phyloP scores from a whole-genome alignment of 2,113 vertebrate species.

The Paraplagusia blochii region DNA sequence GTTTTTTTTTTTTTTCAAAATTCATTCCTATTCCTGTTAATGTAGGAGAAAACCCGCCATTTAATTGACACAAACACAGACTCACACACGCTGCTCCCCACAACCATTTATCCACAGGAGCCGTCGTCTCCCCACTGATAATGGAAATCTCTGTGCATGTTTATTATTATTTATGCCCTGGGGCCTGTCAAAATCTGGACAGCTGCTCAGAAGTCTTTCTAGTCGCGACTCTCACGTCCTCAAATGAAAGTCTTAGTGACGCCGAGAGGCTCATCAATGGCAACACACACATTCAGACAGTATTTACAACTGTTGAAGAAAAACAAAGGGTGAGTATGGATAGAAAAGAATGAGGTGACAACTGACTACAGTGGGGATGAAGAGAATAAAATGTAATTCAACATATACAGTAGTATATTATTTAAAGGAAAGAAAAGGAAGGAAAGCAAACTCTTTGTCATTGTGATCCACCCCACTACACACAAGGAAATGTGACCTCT shows the following conservation, averaged over 20 bases:
- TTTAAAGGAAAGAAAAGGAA: too few relatives aligned
- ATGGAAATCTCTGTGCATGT: conserved; percentile 39
- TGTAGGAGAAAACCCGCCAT: background rate
- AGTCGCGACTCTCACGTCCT: conserved; percentile 40
- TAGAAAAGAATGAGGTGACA: conserved; percentile 57
- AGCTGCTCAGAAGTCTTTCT: conserved; percentile 52
- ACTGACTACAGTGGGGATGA: conserved; percentile 31
- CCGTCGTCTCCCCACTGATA: conserved; percentile 31
- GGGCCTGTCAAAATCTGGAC: conserved; percentile 42
- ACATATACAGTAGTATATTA: too few relatives aligned
- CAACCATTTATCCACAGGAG: conserved; percentile 27
- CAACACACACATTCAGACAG: conserved; percentile 24
- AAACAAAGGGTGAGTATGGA: conserved; percentile 30
- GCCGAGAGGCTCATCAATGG: conserved; percentile 38
- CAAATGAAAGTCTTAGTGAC: conserved; percentile 53
- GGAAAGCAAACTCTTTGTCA: too few relatives aligned
- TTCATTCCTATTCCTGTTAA: background rate
- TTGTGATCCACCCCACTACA: too few relatives aligned
- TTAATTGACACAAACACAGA: conserved; percentile 4
- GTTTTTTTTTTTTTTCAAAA: background rate
- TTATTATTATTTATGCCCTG: conserved; percentile 42
- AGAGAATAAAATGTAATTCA: conserved; percentile 13
- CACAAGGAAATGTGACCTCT: too few relatives aligned
- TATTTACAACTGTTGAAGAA: conserved; percentile 21
- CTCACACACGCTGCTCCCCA: conserved; percentile 11